phyloP scores from a whole-genome alignment of 2,113 vertebrate genomes.

The Scatophagus argus region DNA sequence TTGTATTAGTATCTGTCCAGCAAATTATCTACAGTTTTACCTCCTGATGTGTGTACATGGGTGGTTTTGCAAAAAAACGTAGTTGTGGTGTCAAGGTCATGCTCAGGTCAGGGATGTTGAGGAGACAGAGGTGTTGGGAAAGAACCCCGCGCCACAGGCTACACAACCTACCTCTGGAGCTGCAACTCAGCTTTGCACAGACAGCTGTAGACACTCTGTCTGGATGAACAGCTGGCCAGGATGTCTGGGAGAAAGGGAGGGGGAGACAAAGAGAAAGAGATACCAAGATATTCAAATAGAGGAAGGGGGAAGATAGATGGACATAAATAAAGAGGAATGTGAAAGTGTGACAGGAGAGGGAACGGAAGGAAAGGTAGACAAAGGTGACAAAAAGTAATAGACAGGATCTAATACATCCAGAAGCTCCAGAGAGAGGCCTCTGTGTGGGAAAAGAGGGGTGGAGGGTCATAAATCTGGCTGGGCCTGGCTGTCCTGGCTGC shows the following conservation, averaged over 20 bases:
- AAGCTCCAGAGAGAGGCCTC: constrained; percentile 69
- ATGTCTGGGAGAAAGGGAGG: constrained; percentile 67
- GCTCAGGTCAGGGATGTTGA: constrained; percentile 62
- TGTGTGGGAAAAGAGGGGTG: constrained; percentile 68
- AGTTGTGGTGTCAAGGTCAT: constrained; percentile 58
- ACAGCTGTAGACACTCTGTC: constrained; percentile 77
- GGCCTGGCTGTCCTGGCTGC: constrained; percentile 53
- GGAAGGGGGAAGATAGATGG: constrained; percentile 29
- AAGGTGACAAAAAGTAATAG: constrained; percentile 71
- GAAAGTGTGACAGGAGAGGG: constrained; percentile 45
- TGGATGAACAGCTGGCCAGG: constrained; percentile 78
- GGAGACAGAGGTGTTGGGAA: constrained; percentile 70
- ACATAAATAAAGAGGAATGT: constrained; percentile 37
- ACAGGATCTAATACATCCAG: constrained; percentile 62
- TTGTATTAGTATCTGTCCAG: not conserved
- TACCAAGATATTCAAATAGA: constrained; percentile 46
- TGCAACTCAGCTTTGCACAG: constrained; percentile 52
- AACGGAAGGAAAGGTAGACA: constrained; percentile 49
- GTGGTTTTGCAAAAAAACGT: constrained; percentile 51
- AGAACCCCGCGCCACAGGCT: constrained; percentile 53
- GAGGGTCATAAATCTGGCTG: constrained; percentile 76
- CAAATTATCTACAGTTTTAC: constrained; percentile 5
- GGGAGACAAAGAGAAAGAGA: constrained; percentile 46
- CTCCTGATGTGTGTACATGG: constrained; percentile 39
- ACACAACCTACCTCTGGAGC: constrained; percentile 50